Evolutionary conservation across 92 coral and sea anemone genomes (phyloP), one percentile per base, ranked within the genome.

Genomic region (Parazoanthus atlanticus): DNA sequence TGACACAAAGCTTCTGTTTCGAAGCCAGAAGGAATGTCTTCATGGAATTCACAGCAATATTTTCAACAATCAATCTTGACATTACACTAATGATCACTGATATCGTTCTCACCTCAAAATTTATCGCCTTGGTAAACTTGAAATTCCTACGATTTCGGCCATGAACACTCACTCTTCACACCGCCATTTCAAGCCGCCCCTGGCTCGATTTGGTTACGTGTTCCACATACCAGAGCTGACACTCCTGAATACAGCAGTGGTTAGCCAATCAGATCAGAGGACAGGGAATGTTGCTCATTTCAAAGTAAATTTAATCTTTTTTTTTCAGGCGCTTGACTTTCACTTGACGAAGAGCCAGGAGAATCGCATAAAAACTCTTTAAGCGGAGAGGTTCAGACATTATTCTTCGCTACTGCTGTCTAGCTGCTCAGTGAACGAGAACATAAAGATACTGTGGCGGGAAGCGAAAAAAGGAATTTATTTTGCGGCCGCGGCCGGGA

Each of bases 181-280:
- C 89, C 91, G 86, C 93, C 93, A 91, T 91, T 91, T 90, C 79
- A 54, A 78, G 89, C 90, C 90, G 64, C 83, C 90, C 76, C 61
- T 70, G 54, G 74, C 52, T 82, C 64, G 66, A 73, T 29, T 56
- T 31, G 43, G 93, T 91, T 91, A 91, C 93, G 93, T 91, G 93
- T 7, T 71, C 41, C 11, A 28, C 87, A 84, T 84, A 40, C 87
- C 78, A 41, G 17, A 38, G 33, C 65, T 70, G 78, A 43, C 66
- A 69, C 87, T 82, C 78, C 87, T 83, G 86, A 46, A 28, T 38
- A 67, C 32, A 43, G 12, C 0, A n/a, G 81, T 12, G 9, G 19
- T n/a, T 52, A 46, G 77, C 87, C 87, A 84, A 84, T 84, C 78
- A 84, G 66, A 84, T 84, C 87, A 84, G 66, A 65, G 30, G 3